These are phyloP conservation scores for Metallyticus violacea DNA, from an alignment of 2,888 invertebrate genomes.

Conservation along the genomic window DNA sequence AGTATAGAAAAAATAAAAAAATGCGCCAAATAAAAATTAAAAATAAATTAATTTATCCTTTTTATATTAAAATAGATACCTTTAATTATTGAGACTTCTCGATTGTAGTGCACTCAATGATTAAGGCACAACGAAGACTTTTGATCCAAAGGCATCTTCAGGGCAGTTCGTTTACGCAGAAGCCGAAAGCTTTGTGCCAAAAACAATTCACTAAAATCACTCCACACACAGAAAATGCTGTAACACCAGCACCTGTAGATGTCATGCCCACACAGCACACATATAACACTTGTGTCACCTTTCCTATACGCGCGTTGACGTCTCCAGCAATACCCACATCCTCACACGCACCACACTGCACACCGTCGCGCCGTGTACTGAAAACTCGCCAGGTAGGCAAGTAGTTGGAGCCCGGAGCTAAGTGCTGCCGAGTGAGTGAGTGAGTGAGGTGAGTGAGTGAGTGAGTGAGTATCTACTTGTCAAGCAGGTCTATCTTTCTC, in stretches of 20 bases:
- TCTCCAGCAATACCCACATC: background rate
- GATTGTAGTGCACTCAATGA: too few species aligned
- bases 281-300: background rate
- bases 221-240: background rate
- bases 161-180: background rate
- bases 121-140: background rate
- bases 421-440: background rate
- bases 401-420: background rate
- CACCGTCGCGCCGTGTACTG: background rate
- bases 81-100: background rate
- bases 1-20: too few species aligned
- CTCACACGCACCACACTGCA: background rate
- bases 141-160: background rate
- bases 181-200: too few species aligned
- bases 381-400: background rate
- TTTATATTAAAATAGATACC: background rate
- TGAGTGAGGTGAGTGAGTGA: too few species aligned
- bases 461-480: background rate
- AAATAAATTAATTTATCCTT: too few species aligned
- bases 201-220: background rate
- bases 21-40: too few species aligned
- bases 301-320: background rate
- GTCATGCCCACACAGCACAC: background rate
- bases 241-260: background rate
- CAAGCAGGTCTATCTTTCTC: background rate